Evolutionary conservation across 2,797 vertebrate species (phyloP), one percentile per base, ranked within the genome.

Genomic region (Epinephelus coioides): DNA sequence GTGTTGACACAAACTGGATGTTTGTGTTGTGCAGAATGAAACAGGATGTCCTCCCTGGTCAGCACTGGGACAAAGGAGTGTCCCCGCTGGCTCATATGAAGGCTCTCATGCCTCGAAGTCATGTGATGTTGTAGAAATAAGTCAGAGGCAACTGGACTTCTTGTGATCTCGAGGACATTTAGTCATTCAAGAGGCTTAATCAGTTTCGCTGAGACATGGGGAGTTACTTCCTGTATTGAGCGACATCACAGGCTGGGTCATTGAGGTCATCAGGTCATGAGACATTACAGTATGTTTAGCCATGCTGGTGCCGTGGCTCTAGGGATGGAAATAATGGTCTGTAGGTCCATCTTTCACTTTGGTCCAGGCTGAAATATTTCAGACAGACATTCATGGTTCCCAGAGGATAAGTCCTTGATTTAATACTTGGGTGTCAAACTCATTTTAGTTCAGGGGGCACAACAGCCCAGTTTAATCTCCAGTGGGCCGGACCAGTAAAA

Each of bases 11-110:
- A 30, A 55, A 59, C 64, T 69, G 69, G 54, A 76, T 57, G 78
- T 80, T 80, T 78, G 19, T 65, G 14, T 60, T n/a, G 21, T 7
- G 38, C 55, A 21, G 38, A 73, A 44, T 63, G 38, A 71, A 79
- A 85, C 85, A 86, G 83, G 87, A 85, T 68, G 85, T 78, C 68
- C 65, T 66, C 59, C 70, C 53, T 47, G 25, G 21, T 54, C 55
- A 6, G 27, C 65, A 38, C 53, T 23, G 21, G 30, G 54, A 85
- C 84, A 74, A 79, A 86, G 62, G 59, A 69, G 78, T 5, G 47
- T 79, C 80, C 64, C 56, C 25, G 13, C 66, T 78, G 76, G 43
- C 67, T 59, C 59, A 44, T 3, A 50, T 38, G 27, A 30, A 25
- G 30, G 3, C 27, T 63, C 43, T 15, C 3, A 6, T 64, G 55